Conservation (phyloP, 2,797 vertebrate species). For the Sebastes melanostomus region DNA sequence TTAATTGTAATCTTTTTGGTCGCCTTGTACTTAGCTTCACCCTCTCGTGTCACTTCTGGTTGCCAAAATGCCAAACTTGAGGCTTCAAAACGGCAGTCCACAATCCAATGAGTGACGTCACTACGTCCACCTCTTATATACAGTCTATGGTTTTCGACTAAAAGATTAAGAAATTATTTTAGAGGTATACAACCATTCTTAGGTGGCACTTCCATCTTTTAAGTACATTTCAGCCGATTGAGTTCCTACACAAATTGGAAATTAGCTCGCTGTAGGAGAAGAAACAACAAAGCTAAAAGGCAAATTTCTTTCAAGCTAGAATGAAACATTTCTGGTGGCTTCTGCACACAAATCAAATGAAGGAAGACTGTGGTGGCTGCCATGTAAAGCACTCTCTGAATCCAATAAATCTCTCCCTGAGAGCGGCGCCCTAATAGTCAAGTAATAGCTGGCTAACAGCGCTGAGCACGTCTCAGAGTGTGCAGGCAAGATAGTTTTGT, state of each 20-base stretch:
- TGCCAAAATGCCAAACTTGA: not conserved
- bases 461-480: conserved; percentile 57
- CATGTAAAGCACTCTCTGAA: conserved; percentile 44
- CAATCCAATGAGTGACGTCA: not conserved
- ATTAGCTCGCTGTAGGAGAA: not conserved
- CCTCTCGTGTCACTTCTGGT: no score
- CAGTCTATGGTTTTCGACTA: no score
- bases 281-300: conserved; percentile 2
- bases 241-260: not conserved
- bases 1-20: not conserved
- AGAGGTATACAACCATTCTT: not conserved
- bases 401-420: conserved; percentile 54
- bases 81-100: not conserved
- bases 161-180: not conserved
- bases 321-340: conserved; percentile 26
- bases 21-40: no score
- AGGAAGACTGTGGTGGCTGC: conserved; percentile 36
- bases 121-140: no score
- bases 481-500: conserved; percentile 60
- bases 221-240: not conserved
- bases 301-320: conserved; percentile 14
- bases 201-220: not conserved
- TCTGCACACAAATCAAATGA: conserved; percentile 38
- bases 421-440: conserved; percentile 51
- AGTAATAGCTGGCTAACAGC: conserved; percentile 61